Evolutionary conservation across 2,113 vertebrate genomes (phyloP).

Genomic region (Sorex araneus): DNA sequence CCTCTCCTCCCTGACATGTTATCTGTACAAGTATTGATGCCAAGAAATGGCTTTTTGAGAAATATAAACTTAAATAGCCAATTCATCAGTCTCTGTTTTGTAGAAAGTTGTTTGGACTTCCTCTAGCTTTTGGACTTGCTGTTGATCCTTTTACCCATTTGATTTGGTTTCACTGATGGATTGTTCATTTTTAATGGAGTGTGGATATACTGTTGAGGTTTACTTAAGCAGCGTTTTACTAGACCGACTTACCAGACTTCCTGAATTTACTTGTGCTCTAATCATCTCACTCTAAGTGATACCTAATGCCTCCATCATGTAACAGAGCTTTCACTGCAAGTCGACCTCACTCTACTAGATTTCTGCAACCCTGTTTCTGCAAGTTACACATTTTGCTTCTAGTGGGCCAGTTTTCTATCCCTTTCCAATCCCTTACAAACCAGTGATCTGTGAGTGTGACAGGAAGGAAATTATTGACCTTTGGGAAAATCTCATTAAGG

Average conservation of each 20-base stretch:
- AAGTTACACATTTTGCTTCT: background rate
- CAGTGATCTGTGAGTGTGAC: background rate
- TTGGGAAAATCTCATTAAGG: constrained; percentile 49
- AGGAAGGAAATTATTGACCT: constrained; percentile 26
- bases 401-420: background rate
- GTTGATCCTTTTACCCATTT: background rate
- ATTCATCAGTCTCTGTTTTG: background rate
- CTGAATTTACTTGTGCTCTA: constrained; percentile 14
- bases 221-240: background rate
- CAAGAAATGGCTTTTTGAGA: constrained; percentile 3
- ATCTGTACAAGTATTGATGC: background rate
- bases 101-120: background rate
- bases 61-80: constrained; percentile 6
- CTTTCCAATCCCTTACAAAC: background rate
- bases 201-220: background rate
- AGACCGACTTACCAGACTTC: background rate
- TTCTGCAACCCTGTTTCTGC: background rate
- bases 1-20: background rate
- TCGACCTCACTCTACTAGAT: background rate
- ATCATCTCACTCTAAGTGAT: background rate
- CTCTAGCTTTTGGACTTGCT: constrained; percentile 18
- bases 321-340: background rate
- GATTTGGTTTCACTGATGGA: background rate
- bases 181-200: constrained; percentile 12
- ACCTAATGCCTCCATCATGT: background rate